These are phyloP conservation scores for Mesocricetus auratus DNA, from an alignment of 2,113 vertebrate genomes.

Conservation along the genomic window DNA sequence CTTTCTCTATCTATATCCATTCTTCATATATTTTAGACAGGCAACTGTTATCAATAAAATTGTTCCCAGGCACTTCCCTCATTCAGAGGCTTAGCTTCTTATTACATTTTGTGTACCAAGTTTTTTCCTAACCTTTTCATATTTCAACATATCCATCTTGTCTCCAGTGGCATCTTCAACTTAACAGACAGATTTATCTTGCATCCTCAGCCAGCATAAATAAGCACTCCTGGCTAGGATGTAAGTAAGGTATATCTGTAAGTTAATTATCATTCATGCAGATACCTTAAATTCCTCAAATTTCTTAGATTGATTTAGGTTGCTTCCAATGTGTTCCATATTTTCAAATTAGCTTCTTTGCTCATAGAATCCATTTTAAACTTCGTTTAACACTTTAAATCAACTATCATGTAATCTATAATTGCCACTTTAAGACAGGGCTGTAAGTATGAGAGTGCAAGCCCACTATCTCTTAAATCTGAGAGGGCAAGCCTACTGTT, in stretches of 20 bases:
- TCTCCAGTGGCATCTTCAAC: conserved; percentile 43
- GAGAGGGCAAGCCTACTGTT: background rate
- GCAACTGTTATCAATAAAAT: conserved; percentile 44
- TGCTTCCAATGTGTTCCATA: conserved; percentile 33
- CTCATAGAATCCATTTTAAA: conserved; percentile 16
- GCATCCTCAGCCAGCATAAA: conserved; percentile 44
- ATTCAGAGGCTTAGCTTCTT: conserved; percentile 62
- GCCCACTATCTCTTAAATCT: conserved; percentile 25
- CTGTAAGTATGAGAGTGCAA: background rate
- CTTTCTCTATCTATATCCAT: conserved; percentile 26
- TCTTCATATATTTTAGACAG: conserved; percentile 55
- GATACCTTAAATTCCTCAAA: conserved; percentile 6
- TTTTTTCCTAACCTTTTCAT: background rate
- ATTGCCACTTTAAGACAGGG: conserved; percentile 12
- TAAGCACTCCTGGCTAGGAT: background rate
- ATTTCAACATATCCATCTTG: conserved; percentile 71
- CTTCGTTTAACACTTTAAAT: background rate
- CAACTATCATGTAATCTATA: conserved; percentile 33
- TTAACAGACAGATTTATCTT: conserved; percentile 70
- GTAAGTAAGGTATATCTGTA: background rate
- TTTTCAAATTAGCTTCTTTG: conserved; percentile 44
- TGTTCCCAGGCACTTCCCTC: conserved; percentile 48
- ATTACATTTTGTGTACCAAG: conserved; percentile 63
- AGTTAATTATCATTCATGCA: conserved; percentile 33
- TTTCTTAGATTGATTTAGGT: conserved; percentile 22